phyloP scores from a whole-genome alignment of 2,113 vertebrate species.

The Apteryx mantelli region DNA sequence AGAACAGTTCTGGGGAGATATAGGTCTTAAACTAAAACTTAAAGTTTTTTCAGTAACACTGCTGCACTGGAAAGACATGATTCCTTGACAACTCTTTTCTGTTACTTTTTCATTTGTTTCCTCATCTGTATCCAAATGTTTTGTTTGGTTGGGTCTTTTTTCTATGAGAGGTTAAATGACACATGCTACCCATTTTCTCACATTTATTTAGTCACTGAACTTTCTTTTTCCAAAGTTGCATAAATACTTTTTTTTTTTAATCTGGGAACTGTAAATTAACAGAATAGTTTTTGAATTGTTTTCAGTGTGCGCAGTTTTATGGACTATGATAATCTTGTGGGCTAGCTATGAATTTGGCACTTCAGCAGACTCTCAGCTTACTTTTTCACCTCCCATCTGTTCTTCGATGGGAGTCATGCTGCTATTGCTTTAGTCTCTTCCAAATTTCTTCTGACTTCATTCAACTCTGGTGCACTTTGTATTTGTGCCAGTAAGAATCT shows the following conservation, averaged over 20 bases:
- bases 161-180: neutral
- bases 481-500: neutral
- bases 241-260: neutral
- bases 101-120: neutral
- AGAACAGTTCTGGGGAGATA: neutral
- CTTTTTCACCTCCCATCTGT: conserved; percentile 36
- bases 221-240: neutral
- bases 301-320: neutral
- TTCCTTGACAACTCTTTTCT: neutral
- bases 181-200: neutral
- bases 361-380: conserved; percentile 17
- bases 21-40: neutral
- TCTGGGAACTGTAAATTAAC: neutral
- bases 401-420: neutral
- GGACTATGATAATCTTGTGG: neutral
- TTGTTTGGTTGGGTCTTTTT: neutral
- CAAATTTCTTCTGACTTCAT: conserved; percentile 5
- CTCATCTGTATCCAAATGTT: neutral
- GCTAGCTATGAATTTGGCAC: neutral
- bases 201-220: neutral
- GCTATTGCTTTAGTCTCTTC: conserved; percentile 29
- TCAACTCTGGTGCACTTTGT: neutral
- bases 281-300: neutral
- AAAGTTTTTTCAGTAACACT: neutral
- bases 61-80: neutral